A percentile compares a stretch with the other conserved stretches of the same genome.
Conservation (phyloP, 2,113 vertebrate species). For the Hypanus sabinus region DNA sequence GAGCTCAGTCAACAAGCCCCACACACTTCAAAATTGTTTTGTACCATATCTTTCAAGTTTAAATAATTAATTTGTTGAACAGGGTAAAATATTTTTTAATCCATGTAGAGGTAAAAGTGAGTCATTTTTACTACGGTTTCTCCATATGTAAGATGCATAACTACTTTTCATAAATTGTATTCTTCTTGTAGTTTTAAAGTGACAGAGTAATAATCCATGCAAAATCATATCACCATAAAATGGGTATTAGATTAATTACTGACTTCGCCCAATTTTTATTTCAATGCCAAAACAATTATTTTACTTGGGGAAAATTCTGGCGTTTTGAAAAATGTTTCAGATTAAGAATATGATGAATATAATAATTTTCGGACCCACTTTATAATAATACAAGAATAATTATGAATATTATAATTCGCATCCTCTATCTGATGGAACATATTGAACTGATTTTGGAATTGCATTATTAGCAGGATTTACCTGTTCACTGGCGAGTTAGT, state of each 20-base stretch:
- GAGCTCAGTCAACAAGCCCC: background rate
- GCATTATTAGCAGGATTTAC: background rate
- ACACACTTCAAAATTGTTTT: background rate
- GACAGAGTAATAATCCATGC: no score
- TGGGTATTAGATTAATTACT: background rate
- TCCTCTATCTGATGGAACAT: no score
- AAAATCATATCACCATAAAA: background rate
- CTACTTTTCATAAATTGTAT: background rate
- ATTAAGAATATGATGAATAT: no score
- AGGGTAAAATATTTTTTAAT: background rate
- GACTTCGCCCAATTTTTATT: background rate
- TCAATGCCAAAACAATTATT: background rate
- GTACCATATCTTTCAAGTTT: background rate
- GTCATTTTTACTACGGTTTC: background rate
- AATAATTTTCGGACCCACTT: background rate
- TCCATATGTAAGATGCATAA: background rate
- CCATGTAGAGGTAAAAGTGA: background rate
- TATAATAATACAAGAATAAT: background rate
- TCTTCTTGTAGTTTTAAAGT: background rate
- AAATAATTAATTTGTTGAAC: background rate
- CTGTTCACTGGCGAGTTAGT: background rate
- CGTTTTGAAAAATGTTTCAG: background rate
- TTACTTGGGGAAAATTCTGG: background rate
- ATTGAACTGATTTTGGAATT: background rate
- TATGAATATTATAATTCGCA: background rate